phyloP scores from a whole-genome alignment of 1,140 invertebrate genomes.

The Atopsyche davidsoni region DNA sequence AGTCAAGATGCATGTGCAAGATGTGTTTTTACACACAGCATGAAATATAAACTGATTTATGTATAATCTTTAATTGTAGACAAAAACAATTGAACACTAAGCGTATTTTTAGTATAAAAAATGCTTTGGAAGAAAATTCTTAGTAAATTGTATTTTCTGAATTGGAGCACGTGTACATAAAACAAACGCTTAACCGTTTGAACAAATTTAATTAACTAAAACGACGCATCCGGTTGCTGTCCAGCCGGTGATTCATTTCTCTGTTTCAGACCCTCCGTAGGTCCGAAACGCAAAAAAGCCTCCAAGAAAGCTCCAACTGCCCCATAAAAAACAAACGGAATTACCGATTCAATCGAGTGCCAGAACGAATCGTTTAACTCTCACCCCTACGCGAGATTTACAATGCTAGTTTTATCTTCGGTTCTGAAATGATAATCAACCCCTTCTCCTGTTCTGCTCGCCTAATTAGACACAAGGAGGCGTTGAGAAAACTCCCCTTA shows the following conservation, averaged over 20 bases:
- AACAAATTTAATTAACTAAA: too few species aligned
- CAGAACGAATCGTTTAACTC: constrained; percentile 10
- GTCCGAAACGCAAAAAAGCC: neutral
- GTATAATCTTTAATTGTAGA: too few species aligned
- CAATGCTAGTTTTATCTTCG: constrained; percentile 18
- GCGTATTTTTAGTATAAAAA: too few species aligned
- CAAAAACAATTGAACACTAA: too few species aligned
- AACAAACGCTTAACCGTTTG: too few species aligned
- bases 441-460: constrained; percentile 27
- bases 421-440: constrained; percentile 29
- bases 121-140: too few species aligned
- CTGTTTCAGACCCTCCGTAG: neutral
- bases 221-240: too few species aligned
- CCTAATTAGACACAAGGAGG: constrained; percentile 31
- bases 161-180: too few species aligned
- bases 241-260: neutral
- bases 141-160: too few species aligned
- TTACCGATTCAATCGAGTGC: constrained; percentile 14
- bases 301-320: neutral
- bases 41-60: too few species aligned
- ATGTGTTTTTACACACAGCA: too few species aligned
- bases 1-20: too few species aligned
- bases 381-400: constrained; percentile 4
- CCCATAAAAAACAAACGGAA: constrained; percentile 1
- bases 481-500: constrained; percentile 30